Conservation (phyloP, 1,140 invertebrate genomes). For the Euura saliciscinereae region DNA sequence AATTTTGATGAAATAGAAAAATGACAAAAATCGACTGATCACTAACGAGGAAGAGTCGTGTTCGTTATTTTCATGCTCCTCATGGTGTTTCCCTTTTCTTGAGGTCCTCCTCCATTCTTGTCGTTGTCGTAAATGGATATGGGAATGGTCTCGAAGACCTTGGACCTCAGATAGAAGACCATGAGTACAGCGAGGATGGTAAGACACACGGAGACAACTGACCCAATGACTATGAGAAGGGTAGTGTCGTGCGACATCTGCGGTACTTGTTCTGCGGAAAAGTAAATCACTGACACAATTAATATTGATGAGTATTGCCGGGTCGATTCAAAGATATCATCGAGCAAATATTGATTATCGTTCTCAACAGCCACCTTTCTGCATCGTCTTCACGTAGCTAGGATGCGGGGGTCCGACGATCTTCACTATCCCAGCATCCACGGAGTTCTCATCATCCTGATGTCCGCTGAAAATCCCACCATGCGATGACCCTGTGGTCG, state of each 20-base stretch:
- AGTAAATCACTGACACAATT: conserved; percentile 6
- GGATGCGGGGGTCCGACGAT: conserved; percentile 28
- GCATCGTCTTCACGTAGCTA: conserved; percentile 44
- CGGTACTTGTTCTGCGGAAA: conserved; percentile 29
- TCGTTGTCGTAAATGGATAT: conserved; percentile 48
- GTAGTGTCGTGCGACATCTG: conserved; percentile 46
- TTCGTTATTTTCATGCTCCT: conserved; percentile 22
- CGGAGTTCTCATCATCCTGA: conserved; percentile 15
- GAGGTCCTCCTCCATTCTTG: conserved; percentile 33
- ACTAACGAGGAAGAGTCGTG: conserved; percentile 32
- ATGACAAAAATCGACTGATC: not conserved
- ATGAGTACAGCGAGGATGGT: conserved; percentile 48
- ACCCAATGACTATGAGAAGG: conserved; percentile 49
- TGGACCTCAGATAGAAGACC: conserved; percentile 51
- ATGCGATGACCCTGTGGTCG: no score
- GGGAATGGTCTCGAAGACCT: conserved; percentile 48
- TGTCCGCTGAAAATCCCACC: not conserved
- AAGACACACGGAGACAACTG: conserved; percentile 51
- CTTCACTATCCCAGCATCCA: conserved; percentile 15
- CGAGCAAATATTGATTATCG: not conserved
- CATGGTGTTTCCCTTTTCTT: conserved; percentile 21
- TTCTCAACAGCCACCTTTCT: conserved; percentile 34
- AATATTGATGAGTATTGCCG: conserved; percentile 1
- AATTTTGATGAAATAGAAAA: no score
- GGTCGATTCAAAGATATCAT: conserved; percentile 3